These are phyloP conservation scores for Callimorpha dominula DNA, from an alignment of 2,888 invertebrate genomes.

Conservation along the genomic window DNA sequence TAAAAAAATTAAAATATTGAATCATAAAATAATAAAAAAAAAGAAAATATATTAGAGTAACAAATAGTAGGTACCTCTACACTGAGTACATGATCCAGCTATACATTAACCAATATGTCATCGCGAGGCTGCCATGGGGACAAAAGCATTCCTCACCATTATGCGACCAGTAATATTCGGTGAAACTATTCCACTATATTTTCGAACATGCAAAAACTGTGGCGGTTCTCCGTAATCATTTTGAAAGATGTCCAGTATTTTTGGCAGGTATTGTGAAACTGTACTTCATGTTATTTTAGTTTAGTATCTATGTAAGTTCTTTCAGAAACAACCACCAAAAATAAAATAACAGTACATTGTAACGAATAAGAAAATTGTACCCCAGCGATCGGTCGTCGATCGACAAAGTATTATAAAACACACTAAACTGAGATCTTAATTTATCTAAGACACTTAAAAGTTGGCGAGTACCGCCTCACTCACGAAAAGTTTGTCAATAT, in stretches of 20 bases:
- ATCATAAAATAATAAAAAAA: neutral
- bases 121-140: slow-evolving; percentile 54
- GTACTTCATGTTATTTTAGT: too few species aligned
- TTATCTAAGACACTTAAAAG: slow-evolving; percentile 67
- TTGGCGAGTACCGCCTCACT: slow-evolving; percentile 51
- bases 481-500: slow-evolving; percentile 70
- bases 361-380: slow-evolving; percentile 1
- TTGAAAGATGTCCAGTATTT: slow-evolving; percentile 7
- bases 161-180: slow-evolving; percentile 70
- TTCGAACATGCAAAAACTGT: slow-evolving; percentile 42
- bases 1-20: neutral
- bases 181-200: slow-evolving; percentile 66
- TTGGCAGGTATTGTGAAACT: neutral
- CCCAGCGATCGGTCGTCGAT: slow-evolving; percentile 38
- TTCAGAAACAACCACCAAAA: too few species aligned
- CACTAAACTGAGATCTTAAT: slow-evolving; percentile 61
- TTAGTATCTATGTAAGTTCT: neutral
- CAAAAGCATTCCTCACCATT: slow-evolving; percentile 78
- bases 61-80: slow-evolving; percentile 48
- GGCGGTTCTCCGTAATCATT: slow-evolving; percentile 1
- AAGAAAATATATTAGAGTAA: neutral
- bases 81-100: slow-evolving; percentile 52
- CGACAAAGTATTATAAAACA: slow-evolving; percentile 51
- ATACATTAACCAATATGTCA: slow-evolving; percentile 77
- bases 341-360: neutral